These are phyloP conservation scores for Taurulus bubalis DNA, from an alignment of 2,113 vertebrate species.

Conservation along the genomic window DNA sequence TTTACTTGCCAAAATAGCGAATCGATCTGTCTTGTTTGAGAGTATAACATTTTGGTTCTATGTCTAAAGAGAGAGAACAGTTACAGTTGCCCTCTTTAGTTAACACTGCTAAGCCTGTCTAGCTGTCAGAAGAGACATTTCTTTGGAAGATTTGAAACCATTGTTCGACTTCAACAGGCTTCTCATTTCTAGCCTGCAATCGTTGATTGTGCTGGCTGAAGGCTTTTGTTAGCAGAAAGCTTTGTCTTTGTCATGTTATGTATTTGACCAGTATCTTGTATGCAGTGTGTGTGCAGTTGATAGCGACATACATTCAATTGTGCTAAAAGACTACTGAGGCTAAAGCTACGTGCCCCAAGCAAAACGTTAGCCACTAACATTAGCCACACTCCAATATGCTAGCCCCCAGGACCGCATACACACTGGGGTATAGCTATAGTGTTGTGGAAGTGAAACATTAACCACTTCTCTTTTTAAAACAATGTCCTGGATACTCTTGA, in stretches of 20 bases:
- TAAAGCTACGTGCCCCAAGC: no score
- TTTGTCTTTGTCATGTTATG: no score
- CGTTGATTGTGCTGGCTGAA: background rate
- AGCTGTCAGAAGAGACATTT: background rate
- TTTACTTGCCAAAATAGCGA: background rate
- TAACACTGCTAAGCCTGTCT: background rate
- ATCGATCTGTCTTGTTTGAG: background rate
- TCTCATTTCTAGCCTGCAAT: background rate
- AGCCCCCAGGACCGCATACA: no score
- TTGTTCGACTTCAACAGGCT: background rate
- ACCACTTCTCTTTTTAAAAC: background rate
- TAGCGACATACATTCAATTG: no score
- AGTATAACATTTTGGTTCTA: background rate
- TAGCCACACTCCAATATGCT: no score
- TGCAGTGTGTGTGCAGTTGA: no score
- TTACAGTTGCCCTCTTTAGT: background rate
- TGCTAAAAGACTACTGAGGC: no score
- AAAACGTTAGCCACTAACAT: no score
- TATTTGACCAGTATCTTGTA: no score
- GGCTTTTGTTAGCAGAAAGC: background rate
- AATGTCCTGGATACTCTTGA: background rate
- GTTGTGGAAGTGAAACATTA: no score
- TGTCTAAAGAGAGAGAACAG: background rate
- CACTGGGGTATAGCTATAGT: no score
- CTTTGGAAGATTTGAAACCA: background rate